Evolutionary conservation across 2,797 vertebrate genomes (phyloP).

Genomic region (Amphiprion clarkii): DNA sequence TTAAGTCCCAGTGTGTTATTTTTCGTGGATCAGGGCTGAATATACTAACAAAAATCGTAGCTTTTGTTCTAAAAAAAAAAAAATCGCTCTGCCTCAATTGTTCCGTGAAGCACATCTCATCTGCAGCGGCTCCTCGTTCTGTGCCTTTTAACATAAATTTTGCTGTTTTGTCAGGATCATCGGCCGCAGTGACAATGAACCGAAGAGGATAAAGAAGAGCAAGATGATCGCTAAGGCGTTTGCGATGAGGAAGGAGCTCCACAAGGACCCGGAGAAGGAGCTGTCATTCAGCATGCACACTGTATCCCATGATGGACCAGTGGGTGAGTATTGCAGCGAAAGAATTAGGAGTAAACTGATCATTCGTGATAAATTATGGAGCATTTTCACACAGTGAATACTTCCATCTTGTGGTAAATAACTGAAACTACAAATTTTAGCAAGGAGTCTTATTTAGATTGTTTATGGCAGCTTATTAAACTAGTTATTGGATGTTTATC

Average conservation of each 20-base stretch:
- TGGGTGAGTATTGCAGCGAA: slow-evolving; percentile 87
- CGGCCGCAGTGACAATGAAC: slow-evolving; percentile 95
- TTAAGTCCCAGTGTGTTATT: not conserved
- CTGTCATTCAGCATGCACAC: slow-evolving; percentile 98
- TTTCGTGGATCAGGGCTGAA: not conserved
- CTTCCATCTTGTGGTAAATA: slow-evolving; percentile 54
- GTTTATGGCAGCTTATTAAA: not conserved
- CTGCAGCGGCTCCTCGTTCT: not conserved
- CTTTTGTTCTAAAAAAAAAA: not conserved
- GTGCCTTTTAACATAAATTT: not conserved
- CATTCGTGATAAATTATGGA: rapidly evolving
- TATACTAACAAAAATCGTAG: no score
- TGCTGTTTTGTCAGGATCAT: slow-evolving; percentile 86
- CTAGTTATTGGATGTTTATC: not conserved
- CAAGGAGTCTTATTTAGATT: not conserved
- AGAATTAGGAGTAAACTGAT: not conserved
- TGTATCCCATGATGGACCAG: slow-evolving; percentile 95
- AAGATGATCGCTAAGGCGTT: slow-evolving; percentile 99
- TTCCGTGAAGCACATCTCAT: not conserved
- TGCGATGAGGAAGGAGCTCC: slow-evolving; percentile 94
- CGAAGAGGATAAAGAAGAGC: slow-evolving; percentile 98
- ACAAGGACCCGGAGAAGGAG: slow-evolving; percentile 94
- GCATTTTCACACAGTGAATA: not conserved
- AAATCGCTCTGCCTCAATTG: not conserved
- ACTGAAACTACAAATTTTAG: slow-evolving; percentile 26